These are phyloP conservation scores for Gila orcuttii DNA, from an alignment of 2,113 vertebrate genomes.

Conservation along the genomic window DNA sequence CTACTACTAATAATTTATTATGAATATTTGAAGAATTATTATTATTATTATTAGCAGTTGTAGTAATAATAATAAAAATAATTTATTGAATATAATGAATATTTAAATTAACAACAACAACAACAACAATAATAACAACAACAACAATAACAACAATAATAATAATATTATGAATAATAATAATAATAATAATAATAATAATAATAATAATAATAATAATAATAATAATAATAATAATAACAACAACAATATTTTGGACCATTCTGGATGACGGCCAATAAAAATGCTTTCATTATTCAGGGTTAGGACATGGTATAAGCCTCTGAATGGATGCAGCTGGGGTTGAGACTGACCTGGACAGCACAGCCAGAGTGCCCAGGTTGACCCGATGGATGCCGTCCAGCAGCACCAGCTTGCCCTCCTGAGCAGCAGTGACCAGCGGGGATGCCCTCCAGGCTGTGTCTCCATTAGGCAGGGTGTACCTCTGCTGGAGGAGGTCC, in stretches of 20 bases:
- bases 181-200: background rate
- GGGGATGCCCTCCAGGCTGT: constrained; percentile 93
- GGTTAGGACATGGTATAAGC: background rate
- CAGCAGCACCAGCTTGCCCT: constrained; percentile 90
- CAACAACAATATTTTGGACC: background rate
- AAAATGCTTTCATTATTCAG: background rate
- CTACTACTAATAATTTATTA: background rate
- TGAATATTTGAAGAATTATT: too few relatives aligned
- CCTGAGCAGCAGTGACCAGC: constrained; percentile 86
- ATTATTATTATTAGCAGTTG: too few relatives aligned
- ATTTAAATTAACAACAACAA: too few relatives aligned
- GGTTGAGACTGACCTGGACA: constrained; percentile 83
- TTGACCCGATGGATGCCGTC: constrained; percentile 95
- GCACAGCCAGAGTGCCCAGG: constrained; percentile 87
- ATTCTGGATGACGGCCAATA: too few relatives aligned
- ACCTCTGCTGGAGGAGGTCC: constrained; percentile 94
- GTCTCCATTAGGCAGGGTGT: constrained; percentile 92
- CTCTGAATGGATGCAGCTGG: background rate
- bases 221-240: background rate
- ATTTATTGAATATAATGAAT: too few relatives aligned
- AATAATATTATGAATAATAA: too few relatives aligned
- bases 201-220: background rate
- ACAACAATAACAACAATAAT: too few relatives aligned
- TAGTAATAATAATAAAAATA: too few relatives aligned
- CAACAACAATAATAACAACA: too few relatives aligned